phyloP scores from a whole-genome alignment of 2,797 vertebrate genomes.

The Cryptoprocta ferox region DNA sequence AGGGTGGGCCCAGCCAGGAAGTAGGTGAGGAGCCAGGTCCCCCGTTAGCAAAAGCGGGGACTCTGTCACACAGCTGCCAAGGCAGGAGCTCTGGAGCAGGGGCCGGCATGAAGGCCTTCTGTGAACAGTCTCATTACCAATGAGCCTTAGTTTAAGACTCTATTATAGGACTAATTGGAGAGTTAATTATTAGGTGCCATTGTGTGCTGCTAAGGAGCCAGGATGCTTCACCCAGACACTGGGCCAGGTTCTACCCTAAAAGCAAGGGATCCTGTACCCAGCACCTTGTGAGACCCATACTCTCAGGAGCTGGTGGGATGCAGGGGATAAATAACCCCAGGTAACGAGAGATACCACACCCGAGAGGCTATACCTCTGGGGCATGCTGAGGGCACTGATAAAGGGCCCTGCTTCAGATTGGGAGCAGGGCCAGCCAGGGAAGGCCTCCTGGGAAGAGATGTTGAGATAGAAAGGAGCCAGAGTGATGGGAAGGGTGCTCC shows the following conservation, averaged over 20 bases:
- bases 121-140: conserved; percentile 83
- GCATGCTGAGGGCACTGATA: accelerated
- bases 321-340: too few relatives aligned
- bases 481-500: too few relatives aligned
- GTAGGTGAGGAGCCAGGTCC: not conserved
- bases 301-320: not conserved
- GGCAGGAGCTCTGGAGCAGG: conserved; percentile 67
- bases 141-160: conserved; percentile 85
- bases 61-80: conserved; percentile 71
- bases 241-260: not conserved
- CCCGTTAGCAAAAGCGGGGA: not conserved
- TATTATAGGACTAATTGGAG: conserved; percentile 85
- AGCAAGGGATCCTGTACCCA: not conserved
- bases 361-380: too few relatives aligned
- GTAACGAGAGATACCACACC: accelerated
- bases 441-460: not conserved
- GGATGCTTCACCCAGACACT: not conserved
- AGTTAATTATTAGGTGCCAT: conserved; percentile 84
- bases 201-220: not conserved
- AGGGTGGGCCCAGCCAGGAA: not conserved
- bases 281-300: not conserved
- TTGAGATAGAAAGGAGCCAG: not conserved
- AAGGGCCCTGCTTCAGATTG: not conserved
- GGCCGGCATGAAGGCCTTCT: conserved; percentile 80
- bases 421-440: too few relatives aligned